Percentiles rank a stretch among this genome's conserved stretches.
phyloP scores from a whole-genome alignment of 2,888 invertebrate species.

The Acanthosepion esculentum region DNA sequence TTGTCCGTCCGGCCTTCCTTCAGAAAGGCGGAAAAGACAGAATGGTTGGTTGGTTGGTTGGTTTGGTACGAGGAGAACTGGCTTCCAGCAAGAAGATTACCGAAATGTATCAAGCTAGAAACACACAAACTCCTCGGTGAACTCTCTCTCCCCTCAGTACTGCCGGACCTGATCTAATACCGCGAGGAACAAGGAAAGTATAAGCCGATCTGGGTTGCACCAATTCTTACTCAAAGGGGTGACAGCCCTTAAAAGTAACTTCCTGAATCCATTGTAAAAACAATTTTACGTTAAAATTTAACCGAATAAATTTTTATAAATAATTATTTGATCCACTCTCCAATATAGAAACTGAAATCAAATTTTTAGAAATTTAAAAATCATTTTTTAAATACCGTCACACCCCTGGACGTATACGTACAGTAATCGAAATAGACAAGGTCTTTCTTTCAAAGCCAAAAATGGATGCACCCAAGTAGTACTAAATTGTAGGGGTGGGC shows the following conservation, averaged over 20 bases:
- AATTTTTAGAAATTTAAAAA: not conserved
- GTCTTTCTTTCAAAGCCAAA: not conserved
- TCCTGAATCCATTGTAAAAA: not conserved
- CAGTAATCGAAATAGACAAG: not conserved
- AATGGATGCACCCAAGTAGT: not conserved
- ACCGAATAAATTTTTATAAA: not conserved
- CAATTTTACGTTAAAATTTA: not conserved
- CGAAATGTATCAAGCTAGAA: conserved; percentile 37
- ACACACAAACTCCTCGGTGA: conserved; percentile 40
- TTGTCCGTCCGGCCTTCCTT: not conserved
- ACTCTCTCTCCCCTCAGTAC: conserved; percentile 44
- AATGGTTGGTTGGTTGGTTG: not conserved
- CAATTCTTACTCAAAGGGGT: not conserved
- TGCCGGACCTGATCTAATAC: conserved; percentile 39
- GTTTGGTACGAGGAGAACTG: not conserved
- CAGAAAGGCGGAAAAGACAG: not conserved
- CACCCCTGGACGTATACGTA: not conserved
- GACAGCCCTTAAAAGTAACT: not conserved
- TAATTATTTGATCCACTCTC: not conserved
- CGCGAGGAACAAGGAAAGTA: not conserved
- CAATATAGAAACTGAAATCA: not conserved
- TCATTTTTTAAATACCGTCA: not conserved
- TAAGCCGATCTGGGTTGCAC: not conserved
- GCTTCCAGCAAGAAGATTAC: conserved; percentile 39
- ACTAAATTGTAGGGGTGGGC: not conserved